These are phyloP conservation scores for Eilema griseolum DNA, from an alignment of 2,888 invertebrate genomes.

Conservation along the genomic window DNA sequence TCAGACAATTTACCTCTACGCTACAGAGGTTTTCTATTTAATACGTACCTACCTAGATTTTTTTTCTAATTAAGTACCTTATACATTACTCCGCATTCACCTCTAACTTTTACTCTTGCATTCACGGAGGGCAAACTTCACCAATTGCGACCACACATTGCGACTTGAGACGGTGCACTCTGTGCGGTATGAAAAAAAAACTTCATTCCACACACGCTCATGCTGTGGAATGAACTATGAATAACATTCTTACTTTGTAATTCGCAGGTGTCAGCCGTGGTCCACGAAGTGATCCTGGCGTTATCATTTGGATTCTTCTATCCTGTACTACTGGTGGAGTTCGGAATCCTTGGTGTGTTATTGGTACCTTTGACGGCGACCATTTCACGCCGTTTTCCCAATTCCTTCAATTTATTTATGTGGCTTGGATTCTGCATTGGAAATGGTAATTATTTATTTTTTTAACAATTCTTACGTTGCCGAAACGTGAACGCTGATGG, in stretches of 20 bases:
- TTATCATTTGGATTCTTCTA: conserved; percentile 94
- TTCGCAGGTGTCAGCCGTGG: conserved; percentile 91
- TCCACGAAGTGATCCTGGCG: conserved; percentile 95
- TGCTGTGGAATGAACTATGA: too few species aligned
- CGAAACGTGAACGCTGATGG: background rate
- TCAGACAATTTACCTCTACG: too few species aligned
- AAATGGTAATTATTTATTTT: conserved; percentile 81
- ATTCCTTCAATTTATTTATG: conserved; percentile 92
- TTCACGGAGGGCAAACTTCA: background rate
- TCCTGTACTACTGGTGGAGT: conserved; percentile 93
- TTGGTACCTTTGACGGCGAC: conserved; percentile 83
- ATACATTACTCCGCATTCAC: background rate
- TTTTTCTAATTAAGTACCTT: too few species aligned
- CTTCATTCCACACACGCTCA: too few species aligned
- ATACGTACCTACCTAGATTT: too few species aligned
- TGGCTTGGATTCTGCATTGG: conserved; percentile 94
- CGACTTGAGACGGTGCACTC: too few species aligned
- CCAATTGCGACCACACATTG: too few species aligned
- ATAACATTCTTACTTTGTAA: background rate
- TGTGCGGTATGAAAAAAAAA: too few species aligned
- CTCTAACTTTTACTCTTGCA: background rate
- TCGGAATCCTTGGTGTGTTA: conserved; percentile 90
- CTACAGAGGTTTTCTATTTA: too few species aligned
- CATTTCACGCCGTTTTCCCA: conserved; percentile 72
- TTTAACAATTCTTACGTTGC: background rate